Percentiles rank a stretch among this genome's conserved stretches.
These are phyloP conservation scores for Bujurquina vittata DNA, from an alignment of 2,113 vertebrate species.

Conservation along the genomic window DNA sequence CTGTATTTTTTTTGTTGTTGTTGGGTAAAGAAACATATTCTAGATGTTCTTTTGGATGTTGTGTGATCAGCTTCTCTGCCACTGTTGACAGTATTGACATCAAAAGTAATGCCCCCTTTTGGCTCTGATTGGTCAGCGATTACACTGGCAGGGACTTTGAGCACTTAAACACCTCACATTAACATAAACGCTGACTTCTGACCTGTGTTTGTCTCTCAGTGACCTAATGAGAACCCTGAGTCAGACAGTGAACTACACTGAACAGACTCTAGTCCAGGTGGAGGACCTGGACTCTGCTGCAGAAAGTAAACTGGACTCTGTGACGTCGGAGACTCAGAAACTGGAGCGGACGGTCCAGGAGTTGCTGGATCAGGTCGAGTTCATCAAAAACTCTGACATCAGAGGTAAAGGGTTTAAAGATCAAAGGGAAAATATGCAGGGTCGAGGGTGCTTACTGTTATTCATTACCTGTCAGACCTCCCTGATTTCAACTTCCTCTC, in stretches of 20 bases:
- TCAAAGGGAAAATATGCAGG: neutral
- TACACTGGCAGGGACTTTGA: neutral
- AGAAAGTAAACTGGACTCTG: conserved; percentile 72
- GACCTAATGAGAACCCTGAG: conserved; percentile 87
- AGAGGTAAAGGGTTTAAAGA: conserved; percentile 79
- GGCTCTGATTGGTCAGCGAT: no score
- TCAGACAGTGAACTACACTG: conserved; percentile 84
- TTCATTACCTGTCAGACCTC: neutral
- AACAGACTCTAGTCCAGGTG: conserved; percentile 80
- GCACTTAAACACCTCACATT: neutral
- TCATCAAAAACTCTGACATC: conserved; percentile 96
- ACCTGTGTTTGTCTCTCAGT: conserved; percentile 72
- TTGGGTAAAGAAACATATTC: no score
- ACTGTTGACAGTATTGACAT: no score
- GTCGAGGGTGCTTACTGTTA: neutral
- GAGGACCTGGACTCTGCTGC: conserved; percentile 79
- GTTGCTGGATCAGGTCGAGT: conserved; percentile 90
- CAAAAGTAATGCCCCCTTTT: no score
- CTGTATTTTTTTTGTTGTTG: no score
- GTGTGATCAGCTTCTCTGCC: no score
- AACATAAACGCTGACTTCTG: neutral
- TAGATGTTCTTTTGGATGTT: no score
- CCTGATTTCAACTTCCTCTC: neutral
- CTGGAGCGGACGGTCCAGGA: conserved; percentile 86
- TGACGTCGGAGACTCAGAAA: conserved; percentile 85